Conservation (phyloP, 2,797 vertebrate species). For the Syngnathus acus region DNA sequence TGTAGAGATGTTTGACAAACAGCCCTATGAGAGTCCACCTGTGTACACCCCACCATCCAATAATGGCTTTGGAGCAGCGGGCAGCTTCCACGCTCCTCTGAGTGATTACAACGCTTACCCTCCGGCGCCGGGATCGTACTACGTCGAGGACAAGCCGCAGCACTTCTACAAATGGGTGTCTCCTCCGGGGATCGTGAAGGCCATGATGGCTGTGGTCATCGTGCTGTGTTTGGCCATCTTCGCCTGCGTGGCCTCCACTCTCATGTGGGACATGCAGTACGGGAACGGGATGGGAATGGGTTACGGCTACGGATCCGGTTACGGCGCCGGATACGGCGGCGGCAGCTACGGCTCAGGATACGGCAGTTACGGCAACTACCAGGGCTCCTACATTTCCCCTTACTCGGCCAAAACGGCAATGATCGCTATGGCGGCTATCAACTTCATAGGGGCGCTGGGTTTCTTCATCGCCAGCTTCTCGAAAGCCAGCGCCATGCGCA, state of each 20-base stretch:
- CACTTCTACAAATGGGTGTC: constrained; percentile 83
- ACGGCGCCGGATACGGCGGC: constrained; percentile 37
- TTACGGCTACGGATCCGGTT: constrained; percentile 47
- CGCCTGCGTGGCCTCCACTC: constrained; percentile 84
- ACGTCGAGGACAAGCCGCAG: constrained; percentile 70
- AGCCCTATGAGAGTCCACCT: constrained; percentile 71
- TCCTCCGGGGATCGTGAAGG: constrained; percentile 74
- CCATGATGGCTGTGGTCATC: constrained; percentile 63
- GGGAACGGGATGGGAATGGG: constrained; percentile 51
- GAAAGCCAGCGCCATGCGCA: constrained; percentile 61
- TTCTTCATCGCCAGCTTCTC: constrained; percentile 73
- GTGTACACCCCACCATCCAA: constrained; percentile 66
- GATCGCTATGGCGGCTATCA: constrained; percentile 81
- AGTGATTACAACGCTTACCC: constrained; percentile 69
- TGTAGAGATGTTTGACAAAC: constrained; percentile 68
- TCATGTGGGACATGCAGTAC: constrained; percentile 84
- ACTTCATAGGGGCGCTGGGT: constrained; percentile 70
- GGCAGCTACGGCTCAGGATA: constrained; percentile 37
- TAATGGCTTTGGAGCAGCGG: constrained; percentile 58
- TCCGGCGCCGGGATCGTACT: constrained; percentile 72
- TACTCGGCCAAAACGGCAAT: constrained; percentile 81
- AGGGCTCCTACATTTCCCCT: constrained; percentile 69
- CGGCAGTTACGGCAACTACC: constrained; percentile 28
- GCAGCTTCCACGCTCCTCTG: constrained; percentile 58
- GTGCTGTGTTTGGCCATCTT: constrained; percentile 80